A percentile compares a stretch with the other conserved stretches of the same genome.
Evolutionary conservation across 2,797 vertebrate species (phyloP).

Genomic region (Dallia pectoralis): DNA sequence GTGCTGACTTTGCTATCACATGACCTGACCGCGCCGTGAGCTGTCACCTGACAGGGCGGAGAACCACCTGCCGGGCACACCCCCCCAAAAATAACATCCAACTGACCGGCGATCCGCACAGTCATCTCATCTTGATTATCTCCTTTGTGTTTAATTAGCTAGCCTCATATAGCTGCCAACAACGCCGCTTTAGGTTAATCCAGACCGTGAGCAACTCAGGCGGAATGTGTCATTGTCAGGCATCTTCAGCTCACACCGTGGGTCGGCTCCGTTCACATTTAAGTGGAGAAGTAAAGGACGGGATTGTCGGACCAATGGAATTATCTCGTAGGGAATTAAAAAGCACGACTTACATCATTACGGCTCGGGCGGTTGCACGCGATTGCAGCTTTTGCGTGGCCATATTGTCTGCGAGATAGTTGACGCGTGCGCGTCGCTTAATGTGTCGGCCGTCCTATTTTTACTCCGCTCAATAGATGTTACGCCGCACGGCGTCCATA

Average conservation of each 20-base stretch:
- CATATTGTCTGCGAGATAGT: conserved; percentile 60
- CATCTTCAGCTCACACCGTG: conserved; percentile 9
- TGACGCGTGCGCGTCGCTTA: conserved; percentile 36
- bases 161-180: conserved; percentile 89
- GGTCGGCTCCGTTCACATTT: conserved; percentile 21
- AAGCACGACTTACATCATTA: conserved; percentile 51
- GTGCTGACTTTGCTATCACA: conserved; percentile 22
- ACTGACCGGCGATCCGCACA: conserved; percentile 92
- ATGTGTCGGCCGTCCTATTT: conserved; percentile 45
- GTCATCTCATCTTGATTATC: conserved; percentile 95
- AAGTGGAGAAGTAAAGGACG: not conserved
- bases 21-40: conserved; percentile 66
- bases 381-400: conserved; percentile 60
- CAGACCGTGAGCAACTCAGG: conserved; percentile 77
- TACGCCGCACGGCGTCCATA: conserved; percentile 75
- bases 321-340: conserved; percentile 59
- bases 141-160: conserved; percentile 99
- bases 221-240: conserved; percentile 44
- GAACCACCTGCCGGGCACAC: conserved; percentile 87
- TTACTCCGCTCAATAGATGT: conserved; percentile 67
- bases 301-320: conserved; percentile 22
- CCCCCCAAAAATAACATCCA: conserved; percentile 85
- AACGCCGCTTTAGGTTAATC: conserved; percentile 89
- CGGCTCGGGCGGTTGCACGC: conserved; percentile 48
- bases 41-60: conserved; percentile 84